A percentile compares a stretch with the other conserved stretches of the same genome.
phyloP scores from a whole-genome alignment of 2,113 vertebrate genomes.

The Alces alces region DNA sequence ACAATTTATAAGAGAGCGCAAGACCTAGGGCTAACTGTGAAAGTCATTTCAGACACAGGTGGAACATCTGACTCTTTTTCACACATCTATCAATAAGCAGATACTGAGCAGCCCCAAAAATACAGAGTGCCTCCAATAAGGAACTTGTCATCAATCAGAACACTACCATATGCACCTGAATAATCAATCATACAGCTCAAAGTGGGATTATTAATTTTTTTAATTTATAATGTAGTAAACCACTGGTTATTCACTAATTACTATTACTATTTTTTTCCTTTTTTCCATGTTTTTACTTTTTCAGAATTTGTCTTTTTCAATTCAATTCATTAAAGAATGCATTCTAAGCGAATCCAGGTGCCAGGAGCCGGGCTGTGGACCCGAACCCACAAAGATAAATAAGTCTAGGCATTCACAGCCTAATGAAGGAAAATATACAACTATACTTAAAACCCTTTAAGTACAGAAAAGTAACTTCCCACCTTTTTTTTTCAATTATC shows the following conservation, averaged over 20 bases:
- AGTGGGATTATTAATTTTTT: background rate
- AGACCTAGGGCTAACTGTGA: background rate
- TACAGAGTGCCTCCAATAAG: background rate
- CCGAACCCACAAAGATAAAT: background rate
- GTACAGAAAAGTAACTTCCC: background rate
- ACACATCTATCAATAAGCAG: background rate
- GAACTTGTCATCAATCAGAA: background rate
- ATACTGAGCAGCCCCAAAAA: background rate
- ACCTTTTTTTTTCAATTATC: background rate
- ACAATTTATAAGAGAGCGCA: background rate
- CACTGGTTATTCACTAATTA: background rate
- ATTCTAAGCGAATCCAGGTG: background rate
- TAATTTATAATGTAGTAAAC: background rate
- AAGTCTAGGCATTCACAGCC: no score
- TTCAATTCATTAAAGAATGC: background rate
- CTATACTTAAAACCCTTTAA: background rate
- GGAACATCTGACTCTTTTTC: background rate
- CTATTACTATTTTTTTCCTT: no score
- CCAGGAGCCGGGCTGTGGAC: accelerated
- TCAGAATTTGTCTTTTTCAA: background rate
- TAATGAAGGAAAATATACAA: background rate
- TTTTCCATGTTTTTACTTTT: background rate
- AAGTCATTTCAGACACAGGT: background rate
- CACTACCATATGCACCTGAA: background rate
- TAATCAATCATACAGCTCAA: background rate